Base-by-base conservation (phyloP, 2,113 vertebrate species). In the Channa argus region DNA sequence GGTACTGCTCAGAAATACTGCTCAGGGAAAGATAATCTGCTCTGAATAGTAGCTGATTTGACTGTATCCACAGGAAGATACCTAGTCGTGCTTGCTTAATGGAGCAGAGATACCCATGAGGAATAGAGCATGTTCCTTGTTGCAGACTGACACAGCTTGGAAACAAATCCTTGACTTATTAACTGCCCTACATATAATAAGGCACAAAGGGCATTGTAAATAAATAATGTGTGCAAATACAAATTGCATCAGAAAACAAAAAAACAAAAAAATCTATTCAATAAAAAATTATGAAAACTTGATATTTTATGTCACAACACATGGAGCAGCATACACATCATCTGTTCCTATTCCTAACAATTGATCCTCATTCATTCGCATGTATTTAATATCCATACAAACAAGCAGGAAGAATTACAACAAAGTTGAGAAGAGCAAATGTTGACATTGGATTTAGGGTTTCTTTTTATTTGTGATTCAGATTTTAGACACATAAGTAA, bases 1-100 rank as follows among this genome's bases (percentile, higher is more conserved):
- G 83, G 76, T 63, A 24, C 24, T 24, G 24, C 24, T 24, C 24
- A 24, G 83, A 73, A 84, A 63, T 46, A 34, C 74, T 82, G 72
- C 81, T 90, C 58, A n/a, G 73, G 70, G 69, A 69, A 54, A 84
- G 78, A 87, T 88, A 89, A 90, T 90, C 89, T 81, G 74, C 70
- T 77, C 80, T 79, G 86, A 91, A 89, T 84, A 84, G 72, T 70
- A 74, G 68, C 71, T 77, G 85, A 87, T 74, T 88, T 77, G 37
- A 55, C 85, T 68, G 78, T 63, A 82, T 84, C 70, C 74, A 61
- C 41, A 49, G 58, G 67, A 73, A 81, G 80, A 89, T 67, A 70
- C 59, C 63, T 37, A 59, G 71, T 69, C 58, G 53, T 61, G 65
- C 36, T 68, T 78, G 45, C 79, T 77, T 90, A 91, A 89, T 80